These are phyloP conservation scores for Polypterus senegalus DNA, from an alignment of 2,113 vertebrate species.

Conservation along the genomic window DNA sequence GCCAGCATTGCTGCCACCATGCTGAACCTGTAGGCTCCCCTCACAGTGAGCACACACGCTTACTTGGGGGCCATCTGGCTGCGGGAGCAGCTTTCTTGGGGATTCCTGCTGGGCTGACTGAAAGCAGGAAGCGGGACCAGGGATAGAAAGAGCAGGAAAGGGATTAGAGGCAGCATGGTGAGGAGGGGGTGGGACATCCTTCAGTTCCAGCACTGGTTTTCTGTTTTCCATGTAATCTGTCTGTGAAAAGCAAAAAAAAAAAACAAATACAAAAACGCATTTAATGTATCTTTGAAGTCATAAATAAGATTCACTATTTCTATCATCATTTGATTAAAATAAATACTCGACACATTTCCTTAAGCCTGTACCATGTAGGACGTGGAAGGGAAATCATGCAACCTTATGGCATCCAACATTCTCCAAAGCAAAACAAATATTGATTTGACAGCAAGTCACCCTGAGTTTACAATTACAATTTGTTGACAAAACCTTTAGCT, in stretches of 20 bases:
- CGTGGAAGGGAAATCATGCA: too few species aligned
- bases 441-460: too few species aligned
- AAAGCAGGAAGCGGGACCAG: conserved; percentile 54
- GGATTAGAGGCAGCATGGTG: conserved; percentile 49
- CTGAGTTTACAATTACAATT: too few species aligned
- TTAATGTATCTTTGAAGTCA: too few species aligned
- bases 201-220: conserved; percentile 66
- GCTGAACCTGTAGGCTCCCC: conserved; percentile 17
- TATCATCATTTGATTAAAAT: too few species aligned
- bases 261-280: not conserved
- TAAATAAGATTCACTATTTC: too few species aligned
- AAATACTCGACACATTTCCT: too few species aligned
- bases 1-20: conserved; percentile 33
- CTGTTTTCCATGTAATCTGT: conserved; percentile 79
- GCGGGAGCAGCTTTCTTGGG: conserved; percentile 52
- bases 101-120: conserved; percentile 49
- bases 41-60: conserved; percentile 76
- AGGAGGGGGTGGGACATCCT: conserved; percentile 71
- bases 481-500: too few species aligned
- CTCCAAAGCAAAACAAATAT: too few species aligned
- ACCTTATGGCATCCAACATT: too few species aligned
- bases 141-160: conserved; percentile 59
- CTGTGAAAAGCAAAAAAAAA: conserved; percentile 33
- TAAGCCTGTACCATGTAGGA: too few species aligned
- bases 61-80: conserved; percentile 70